These are phyloP conservation scores for Cochlearius cochlearius DNA, from an alignment of 2,113 vertebrate species.

Conservation along the genomic window DNA sequence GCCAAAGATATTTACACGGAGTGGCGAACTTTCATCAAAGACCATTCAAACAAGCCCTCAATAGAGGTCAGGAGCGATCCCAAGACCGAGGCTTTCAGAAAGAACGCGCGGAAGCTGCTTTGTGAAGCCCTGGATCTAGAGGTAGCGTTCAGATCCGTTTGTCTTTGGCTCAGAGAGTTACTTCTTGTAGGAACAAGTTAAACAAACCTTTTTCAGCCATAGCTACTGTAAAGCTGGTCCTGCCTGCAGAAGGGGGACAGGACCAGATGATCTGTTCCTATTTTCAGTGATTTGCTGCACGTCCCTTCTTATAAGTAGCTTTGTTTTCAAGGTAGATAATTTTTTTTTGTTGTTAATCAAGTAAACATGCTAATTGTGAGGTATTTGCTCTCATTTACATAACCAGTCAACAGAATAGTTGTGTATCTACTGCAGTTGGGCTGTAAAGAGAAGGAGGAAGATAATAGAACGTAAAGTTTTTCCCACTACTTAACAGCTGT, in stretches of 20 bases:
- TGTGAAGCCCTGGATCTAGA: constrained; percentile 83
- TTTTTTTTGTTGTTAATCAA: not conserved
- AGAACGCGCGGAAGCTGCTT: constrained; percentile 85
- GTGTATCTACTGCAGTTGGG: not conserved
- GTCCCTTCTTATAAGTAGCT: not conserved
- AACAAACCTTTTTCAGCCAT: not conserved
- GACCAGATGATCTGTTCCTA: not conserved
- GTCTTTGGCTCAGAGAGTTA: not conserved
- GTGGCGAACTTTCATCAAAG: constrained; percentile 86
- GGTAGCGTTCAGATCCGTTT: constrained; percentile 62
- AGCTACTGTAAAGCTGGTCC: not conserved
- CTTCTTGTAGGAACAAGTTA: not conserved
- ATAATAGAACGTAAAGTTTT: not conserved
- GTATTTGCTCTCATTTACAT: not conserved
- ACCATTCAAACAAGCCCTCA: constrained; percentile 83
- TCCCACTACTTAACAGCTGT: not conserved
- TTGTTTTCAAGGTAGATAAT: not conserved
- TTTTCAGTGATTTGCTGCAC: not conserved
- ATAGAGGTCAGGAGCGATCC: constrained; percentile 91
- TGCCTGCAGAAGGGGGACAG: not conserved
- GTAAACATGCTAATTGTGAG: not conserved
- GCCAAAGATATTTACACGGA: constrained; percentile 81
- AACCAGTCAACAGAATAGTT: not conserved
- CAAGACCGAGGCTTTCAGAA: constrained; percentile 84
- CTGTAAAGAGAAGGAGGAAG: not conserved